phyloP scores from a whole-genome alignment of 37 sponge, comb jelly and placozoan species.

The Ephydatia muelleri region DNA sequence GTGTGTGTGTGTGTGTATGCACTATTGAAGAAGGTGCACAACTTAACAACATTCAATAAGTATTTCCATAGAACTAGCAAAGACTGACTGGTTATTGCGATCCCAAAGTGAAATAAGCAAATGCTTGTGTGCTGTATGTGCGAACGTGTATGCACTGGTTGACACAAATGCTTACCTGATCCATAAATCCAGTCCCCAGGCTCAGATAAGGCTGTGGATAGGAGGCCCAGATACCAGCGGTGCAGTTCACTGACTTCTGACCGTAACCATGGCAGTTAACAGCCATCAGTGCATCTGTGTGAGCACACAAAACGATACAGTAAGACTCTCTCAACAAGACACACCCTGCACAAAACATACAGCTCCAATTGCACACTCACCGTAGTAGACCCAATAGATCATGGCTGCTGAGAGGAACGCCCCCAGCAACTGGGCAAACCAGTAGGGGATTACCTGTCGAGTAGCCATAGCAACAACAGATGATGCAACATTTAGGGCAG shows the following conservation, averaged over 20 bases:
- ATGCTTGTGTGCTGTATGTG: background rate
- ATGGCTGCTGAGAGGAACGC: slow-evolving; percentile 71
- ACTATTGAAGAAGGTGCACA: too few relatives aligned
- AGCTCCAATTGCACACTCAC: slow-evolving; percentile 36
- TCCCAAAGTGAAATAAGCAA: background rate
- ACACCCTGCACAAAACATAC: background rate
- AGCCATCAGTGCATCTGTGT: background rate
- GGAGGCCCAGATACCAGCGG: slow-evolving; percentile 82
- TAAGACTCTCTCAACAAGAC: background rate
- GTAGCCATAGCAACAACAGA: background rate
- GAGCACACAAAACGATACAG: background rate
- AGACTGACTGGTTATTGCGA: background rate
- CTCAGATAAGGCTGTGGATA: slow-evolving; percentile 66
- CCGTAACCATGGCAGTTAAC: background rate
- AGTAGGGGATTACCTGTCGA: slow-evolving; percentile 71
- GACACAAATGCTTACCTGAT: slow-evolving; percentile 70
- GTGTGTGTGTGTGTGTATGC: too few relatives aligned
- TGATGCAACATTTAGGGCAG: too few relatives aligned
- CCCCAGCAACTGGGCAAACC: slow-evolving; percentile 80
- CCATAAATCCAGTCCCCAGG: slow-evolving; percentile 56
- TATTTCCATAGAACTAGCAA: background rate
- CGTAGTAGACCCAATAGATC: slow-evolving; percentile 71
- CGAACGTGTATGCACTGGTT: background rate
- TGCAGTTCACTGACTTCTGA: slow-evolving; percentile 17
- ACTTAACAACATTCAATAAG: too few relatives aligned